These are phyloP conservation scores for Cervus canadensis DNA, from an alignment of 2,113 vertebrate genomes.

Conservation along the genomic window DNA sequence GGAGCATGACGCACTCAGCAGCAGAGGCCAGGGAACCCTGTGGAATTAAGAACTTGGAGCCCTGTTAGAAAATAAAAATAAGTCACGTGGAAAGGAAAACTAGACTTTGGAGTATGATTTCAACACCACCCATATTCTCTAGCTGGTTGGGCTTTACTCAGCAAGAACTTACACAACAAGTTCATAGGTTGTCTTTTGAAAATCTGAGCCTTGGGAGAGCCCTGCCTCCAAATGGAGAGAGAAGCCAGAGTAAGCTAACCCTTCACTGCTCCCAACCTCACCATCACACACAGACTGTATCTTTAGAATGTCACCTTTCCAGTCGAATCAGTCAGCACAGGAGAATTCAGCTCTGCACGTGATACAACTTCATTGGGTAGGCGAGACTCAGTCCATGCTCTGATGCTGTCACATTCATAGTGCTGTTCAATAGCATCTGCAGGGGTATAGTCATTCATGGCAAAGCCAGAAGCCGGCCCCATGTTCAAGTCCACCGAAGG, in stretches of 20 bases:
- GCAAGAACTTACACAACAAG: slow-evolving; percentile 45
- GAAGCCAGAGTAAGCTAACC: neutral
- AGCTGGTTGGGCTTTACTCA: neutral
- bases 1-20: slow-evolving; percentile 43
- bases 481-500: neutral
- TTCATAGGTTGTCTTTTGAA: slow-evolving; percentile 23
- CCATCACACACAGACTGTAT: accelerated
- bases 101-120: slow-evolving; percentile 62
- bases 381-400: slow-evolving; percentile 62
- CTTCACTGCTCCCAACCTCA: neutral
- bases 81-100: slow-evolving; percentile 17
- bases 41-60: slow-evolving; percentile 75
- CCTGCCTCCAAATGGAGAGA: neutral
- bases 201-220: neutral
- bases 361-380: slow-evolving; percentile 29
- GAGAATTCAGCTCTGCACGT: slow-evolving; percentile 43
- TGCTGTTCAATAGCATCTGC: slow-evolving; percentile 59
- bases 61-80: slow-evolving; percentile 76
- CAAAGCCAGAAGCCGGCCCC: slow-evolving; percentile 45
- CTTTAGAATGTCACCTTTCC: slow-evolving; percentile 67
- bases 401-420: slow-evolving; percentile 57
- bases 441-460: slow-evolving; percentile 51
- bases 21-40: slow-evolving; percentile 70
- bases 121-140: neutral
- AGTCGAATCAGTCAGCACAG: slow-evolving; percentile 25